A percentile compares a stretch with the other conserved stretches of the same genome.
Conservation (phyloP, 2,888 invertebrate species). For the Alloplasta piceator region DNA sequence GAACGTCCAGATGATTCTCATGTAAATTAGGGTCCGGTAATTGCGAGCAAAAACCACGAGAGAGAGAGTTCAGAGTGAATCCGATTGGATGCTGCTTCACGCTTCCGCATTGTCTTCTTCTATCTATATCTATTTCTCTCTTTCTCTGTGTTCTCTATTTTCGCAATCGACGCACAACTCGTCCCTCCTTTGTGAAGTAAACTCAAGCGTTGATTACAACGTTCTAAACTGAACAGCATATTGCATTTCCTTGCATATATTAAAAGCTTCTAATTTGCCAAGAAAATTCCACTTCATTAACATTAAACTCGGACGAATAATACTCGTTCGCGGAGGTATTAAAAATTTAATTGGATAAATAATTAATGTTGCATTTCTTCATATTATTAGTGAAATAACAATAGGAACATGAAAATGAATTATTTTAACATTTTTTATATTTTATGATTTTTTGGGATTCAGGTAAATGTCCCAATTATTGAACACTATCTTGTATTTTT, state of each 20-base stretch:
- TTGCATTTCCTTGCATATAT: slow-evolving; percentile 17
- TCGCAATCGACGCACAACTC: slow-evolving; percentile 40
- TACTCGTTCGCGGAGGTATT: too few species aligned
- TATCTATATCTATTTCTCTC: neutral
- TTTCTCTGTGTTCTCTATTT: slow-evolving; percentile 13
- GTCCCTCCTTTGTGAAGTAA: slow-evolving; percentile 1
- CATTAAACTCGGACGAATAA: too few species aligned
- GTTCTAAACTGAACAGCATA: slow-evolving; percentile 20
- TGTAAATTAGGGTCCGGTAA: slow-evolving; percentile 60
- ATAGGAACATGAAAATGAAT: too few species aligned
- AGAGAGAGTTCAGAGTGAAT: slow-evolving; percentile 42
- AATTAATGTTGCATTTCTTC: too few species aligned
- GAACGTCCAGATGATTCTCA: slow-evolving; percentile 59
- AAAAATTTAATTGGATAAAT: too few species aligned
- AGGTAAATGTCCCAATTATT: too few species aligned
- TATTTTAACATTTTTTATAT: too few species aligned
- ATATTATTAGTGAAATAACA: too few species aligned
- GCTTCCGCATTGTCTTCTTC: slow-evolving; percentile 33
- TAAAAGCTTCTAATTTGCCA: neutral
- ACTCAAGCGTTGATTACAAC: slow-evolving; percentile 5
- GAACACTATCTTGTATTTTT: too few species aligned
- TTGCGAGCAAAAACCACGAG: slow-evolving; percentile 50
- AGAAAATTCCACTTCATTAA: too few species aligned
- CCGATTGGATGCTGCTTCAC: slow-evolving; percentile 50
- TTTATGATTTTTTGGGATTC: too few species aligned